Evolutionary conservation across 2,113 vertebrate genomes (phyloP), one percentile per base, ranked within the genome.

Genomic region (Polypterus bichir): DNA sequence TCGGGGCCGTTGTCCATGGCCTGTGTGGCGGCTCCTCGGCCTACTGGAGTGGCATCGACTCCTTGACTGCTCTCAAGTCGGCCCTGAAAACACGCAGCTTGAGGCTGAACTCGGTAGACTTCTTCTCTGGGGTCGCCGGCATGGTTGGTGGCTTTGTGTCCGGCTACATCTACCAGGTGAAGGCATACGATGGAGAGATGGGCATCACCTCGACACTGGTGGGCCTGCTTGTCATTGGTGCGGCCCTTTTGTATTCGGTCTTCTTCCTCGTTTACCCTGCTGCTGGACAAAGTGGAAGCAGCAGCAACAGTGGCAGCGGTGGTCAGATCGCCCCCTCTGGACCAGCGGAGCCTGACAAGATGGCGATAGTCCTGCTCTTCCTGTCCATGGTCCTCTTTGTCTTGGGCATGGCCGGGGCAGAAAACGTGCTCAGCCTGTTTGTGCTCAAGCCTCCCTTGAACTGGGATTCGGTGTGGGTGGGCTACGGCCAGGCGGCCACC

Each of bases 401-500:
- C 5, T 59, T 77, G 64, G 73, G 73, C 11, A 69, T 75, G 71
- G 52, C 57, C 2, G 75, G 73, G 2, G 71, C 73, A 4, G 75
- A 75, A 58, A 55, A 70, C 6, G 60, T 75, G 55, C 65, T 77
- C 47, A 65, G 64, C 5, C 64, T 77, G 48, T 77, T 64, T 49
- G 71, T 77, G 10, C 71, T 74, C 47, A 77, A 77, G 64, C 73
- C 75, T 8, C 75, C 73, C 2, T 48, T 77, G 60, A 69, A 66
- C 67, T 77, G 75, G 73, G 60, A 71, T 57, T 70, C 75, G 0
- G 67, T 77, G 47, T 75, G 73, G 70, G 67, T 70, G 9, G 71
- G 73, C 46, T 77, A 77, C 10, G 73, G 73, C 44, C 66, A 61
- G 1, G 73, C 75, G 1, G 69, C 73, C 58, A 69, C 71, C 9